A percentile compares a stretch with the other conserved stretches of the same genome.
These are phyloP conservation scores for Catostomus latipinnis DNA, from an alignment of 2,797 vertebrate genomes.

Conservation along the genomic window DNA sequence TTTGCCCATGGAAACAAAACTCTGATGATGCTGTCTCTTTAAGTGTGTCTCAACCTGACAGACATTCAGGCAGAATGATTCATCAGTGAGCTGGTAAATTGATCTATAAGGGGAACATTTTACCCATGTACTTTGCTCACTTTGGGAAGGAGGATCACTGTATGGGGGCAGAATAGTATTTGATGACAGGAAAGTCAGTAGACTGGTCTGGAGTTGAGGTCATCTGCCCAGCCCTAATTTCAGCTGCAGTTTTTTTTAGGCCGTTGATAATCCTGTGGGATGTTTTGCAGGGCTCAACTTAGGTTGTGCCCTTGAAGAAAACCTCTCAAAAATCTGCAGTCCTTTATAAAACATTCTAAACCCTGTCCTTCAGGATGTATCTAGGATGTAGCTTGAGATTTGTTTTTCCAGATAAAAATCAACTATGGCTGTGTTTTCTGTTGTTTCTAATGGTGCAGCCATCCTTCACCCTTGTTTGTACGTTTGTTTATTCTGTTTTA, in stretches of 20 bases:
- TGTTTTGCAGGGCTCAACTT: background rate
- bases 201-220: slow-evolving; percentile 59
- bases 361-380: no score
- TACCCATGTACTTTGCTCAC: slow-evolving; percentile 68
- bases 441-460: background rate
- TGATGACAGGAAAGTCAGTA: slow-evolving; percentile 62
- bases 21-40: slow-evolving; percentile 31
- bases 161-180: slow-evolving; percentile 55
- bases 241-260: slow-evolving; percentile 9
- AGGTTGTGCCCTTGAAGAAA: slow-evolving; percentile 5
- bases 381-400: background rate
- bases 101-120: slow-evolving; percentile 71
- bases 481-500: no score
- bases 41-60: slow-evolving; percentile 46
- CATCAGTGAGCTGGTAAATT: slow-evolving; percentile 64
- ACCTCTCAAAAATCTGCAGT: background rate
- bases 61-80: slow-evolving; percentile 61
- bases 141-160: slow-evolving; percentile 43
- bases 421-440: background rate
- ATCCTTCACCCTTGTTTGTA: no score
- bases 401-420: background rate
- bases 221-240: slow-evolving; percentile 26
- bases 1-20: background rate
- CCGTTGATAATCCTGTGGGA: background rate
- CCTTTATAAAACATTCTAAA: background rate